Evolutionary conservation across 2,113 vertebrate genomes (phyloP), one percentile per base, ranked within the genome.

Genomic region (Actenoides hombroni): DNA sequence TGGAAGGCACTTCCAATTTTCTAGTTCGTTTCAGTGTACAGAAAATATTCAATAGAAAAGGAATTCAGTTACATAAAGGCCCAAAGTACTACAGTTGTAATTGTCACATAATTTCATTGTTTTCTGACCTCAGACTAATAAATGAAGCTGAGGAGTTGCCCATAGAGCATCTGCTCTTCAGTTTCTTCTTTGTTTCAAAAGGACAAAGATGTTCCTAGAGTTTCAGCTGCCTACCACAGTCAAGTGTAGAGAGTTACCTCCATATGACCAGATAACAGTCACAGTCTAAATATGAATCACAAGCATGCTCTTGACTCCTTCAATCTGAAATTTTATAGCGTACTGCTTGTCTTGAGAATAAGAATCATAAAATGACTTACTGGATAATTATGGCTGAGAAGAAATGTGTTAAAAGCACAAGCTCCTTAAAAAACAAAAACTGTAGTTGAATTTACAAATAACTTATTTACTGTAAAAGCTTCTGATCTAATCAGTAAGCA

Each of bases 351-450:
- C 67, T 88, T 31, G 57, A 90, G 61, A 96, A 37, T 67, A 65
- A 51, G 82, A 91, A 88, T 80, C 40, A 42, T 80, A 63, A 90
- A 93, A 81, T 83, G 67, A 77, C 94, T 96, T 95, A 90, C 67
- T 74, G 54, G 29, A 11, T 80, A 90, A 94, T 90, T 94, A 90
- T 19, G 39, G 64, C 60, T 83, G 70, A 95, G 90, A 88, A 93
- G 61, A 95, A 95, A 90, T 74, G 85, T 88, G 75, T 93, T 91
- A 88, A 94, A 95, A 96, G 82, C 70, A 70, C 82, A 93, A 96
- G 79, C 49, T 96, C 79, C 95, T 94, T 91, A 73, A 95, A 96
- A 96, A 82, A 95, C 75, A 95, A 93, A 94, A 94, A 6, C 49
- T 33, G n/a, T 61, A 87, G n/a, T 77, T 80, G 63, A 96, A 94